phyloP scores from a whole-genome alignment of 1,140 invertebrate species.

The Drosophila parabipectinata region DNA sequence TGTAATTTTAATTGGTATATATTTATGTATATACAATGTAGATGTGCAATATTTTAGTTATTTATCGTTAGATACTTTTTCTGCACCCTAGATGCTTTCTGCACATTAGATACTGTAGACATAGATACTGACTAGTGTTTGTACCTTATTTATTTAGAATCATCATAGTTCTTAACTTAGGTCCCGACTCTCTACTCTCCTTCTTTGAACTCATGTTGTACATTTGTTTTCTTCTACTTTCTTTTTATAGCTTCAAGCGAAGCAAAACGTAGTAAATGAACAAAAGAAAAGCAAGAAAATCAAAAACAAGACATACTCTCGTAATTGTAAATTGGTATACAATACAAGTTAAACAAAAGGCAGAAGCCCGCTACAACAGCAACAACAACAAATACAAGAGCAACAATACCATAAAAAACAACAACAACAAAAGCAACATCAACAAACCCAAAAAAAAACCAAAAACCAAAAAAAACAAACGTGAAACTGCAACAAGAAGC shows the following conservation, averaged over 20 bases:
- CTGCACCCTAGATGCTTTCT: neutral
- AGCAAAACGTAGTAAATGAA: conserved; percentile 59
- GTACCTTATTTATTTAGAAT: too few relatives aligned
- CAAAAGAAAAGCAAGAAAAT: conserved; percentile 48
- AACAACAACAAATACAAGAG: conserved; percentile 23
- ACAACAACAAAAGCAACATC: conserved; percentile 39
- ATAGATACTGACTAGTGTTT: too few relatives aligned
- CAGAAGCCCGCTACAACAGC: conserved; percentile 14
- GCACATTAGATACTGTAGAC: neutral
- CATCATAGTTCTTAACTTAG: conserved; percentile 3
- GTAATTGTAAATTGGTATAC: conserved; percentile 73
- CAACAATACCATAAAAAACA: conserved; percentile 21
- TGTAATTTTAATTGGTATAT: too few relatives aligned
- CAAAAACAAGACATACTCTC: conserved; percentile 44
- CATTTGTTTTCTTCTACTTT: conserved; percentile 77
- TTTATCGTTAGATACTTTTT: neutral
- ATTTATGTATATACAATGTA: neutral
- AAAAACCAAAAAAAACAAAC: conserved; percentile 13
- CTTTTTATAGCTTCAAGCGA: conserved; percentile 78
- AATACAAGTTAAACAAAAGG: conserved; percentile 40
- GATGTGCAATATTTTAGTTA: neutral
- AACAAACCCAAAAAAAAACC: conserved; percentile 33
- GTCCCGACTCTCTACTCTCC: conserved; percentile 13
- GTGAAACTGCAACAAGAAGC: conserved; percentile 40
- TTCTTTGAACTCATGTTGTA: conserved; percentile 73